These are phyloP conservation scores for Cotesia typhae DNA, from an alignment of 1,140 invertebrate species.

Conservation along the genomic window DNA sequence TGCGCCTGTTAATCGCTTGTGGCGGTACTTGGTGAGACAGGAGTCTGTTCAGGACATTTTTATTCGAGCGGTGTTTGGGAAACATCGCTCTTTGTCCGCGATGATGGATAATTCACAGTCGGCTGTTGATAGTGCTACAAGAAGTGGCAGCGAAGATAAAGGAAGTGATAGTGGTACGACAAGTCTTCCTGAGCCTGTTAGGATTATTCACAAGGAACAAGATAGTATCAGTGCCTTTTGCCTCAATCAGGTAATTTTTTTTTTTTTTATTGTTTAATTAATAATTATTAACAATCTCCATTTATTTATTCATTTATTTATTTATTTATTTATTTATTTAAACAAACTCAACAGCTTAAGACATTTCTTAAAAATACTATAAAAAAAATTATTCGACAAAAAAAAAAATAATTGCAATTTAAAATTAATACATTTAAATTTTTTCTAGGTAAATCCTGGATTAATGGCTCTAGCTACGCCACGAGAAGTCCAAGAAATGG, in stretches of 20 bases:
- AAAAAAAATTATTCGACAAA: too few relatives aligned
- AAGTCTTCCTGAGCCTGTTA: constrained; percentile 79
- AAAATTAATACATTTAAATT: not conserved
- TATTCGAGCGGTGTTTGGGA: constrained; percentile 93
- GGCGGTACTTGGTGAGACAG: constrained; percentile 93
- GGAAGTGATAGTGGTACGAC: constrained; percentile 65
- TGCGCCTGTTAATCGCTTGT: constrained; percentile 85
- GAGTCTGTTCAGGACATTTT: constrained; percentile 94
- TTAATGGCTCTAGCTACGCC: constrained; percentile 92
- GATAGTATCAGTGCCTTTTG: constrained; percentile 98
- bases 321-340: too few relatives aligned
- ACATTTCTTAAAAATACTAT: too few relatives aligned
- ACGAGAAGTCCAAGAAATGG: constrained; percentile 96
- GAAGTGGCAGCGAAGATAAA: constrained; percentile 62
- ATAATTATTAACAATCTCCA: too few relatives aligned
- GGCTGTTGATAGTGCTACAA: constrained; percentile 51
- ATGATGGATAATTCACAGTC: constrained; percentile 61
- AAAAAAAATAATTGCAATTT: not conserved
- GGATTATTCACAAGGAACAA: constrained; percentile 98
- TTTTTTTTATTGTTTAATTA: too few relatives aligned
- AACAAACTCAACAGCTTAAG: too few relatives aligned
- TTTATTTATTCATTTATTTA: too few relatives aligned
- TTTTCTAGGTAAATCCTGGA: constrained; percentile 76
- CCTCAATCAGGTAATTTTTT: constrained; percentile 79
- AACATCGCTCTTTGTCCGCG: constrained; percentile 67